Evolutionary conservation across 2,113 vertebrate genomes (phyloP).

Genomic region (Felis catus): DNA sequence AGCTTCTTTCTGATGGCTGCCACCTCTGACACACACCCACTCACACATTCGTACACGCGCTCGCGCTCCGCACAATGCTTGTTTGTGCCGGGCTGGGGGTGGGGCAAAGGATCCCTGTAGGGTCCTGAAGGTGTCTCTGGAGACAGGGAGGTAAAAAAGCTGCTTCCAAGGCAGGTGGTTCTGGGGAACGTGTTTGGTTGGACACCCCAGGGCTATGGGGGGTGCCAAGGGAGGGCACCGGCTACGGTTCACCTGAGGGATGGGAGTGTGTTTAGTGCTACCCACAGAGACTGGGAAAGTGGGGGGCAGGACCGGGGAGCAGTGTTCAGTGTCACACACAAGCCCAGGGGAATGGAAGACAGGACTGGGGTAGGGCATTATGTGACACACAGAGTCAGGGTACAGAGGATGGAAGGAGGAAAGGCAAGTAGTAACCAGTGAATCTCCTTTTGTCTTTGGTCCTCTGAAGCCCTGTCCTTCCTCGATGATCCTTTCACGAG

Average conservation of each 20-base stretch:
- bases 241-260: background rate
- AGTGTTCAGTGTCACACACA: background rate
- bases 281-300: background rate
- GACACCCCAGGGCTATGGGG: background rate
- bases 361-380: background rate
- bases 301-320: background rate
- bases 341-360: background rate
- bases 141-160: background rate
- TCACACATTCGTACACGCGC: no score
- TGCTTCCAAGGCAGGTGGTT: background rate
- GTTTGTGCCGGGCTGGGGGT: background rate
- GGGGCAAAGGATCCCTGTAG: background rate
- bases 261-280: background rate
- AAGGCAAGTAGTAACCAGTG: background rate
- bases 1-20: background rate
- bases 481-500: background rate
- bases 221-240: background rate
- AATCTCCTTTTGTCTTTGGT: background rate
- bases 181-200: background rate
- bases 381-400: background rate
- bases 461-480: background rate
- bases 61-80: background rate
- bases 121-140: background rate
- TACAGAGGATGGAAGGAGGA: background rate
- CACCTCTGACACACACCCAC: accelerated